phyloP scores from a whole-genome alignment of 2,888 invertebrate species.

The Formica aserva region DNA sequence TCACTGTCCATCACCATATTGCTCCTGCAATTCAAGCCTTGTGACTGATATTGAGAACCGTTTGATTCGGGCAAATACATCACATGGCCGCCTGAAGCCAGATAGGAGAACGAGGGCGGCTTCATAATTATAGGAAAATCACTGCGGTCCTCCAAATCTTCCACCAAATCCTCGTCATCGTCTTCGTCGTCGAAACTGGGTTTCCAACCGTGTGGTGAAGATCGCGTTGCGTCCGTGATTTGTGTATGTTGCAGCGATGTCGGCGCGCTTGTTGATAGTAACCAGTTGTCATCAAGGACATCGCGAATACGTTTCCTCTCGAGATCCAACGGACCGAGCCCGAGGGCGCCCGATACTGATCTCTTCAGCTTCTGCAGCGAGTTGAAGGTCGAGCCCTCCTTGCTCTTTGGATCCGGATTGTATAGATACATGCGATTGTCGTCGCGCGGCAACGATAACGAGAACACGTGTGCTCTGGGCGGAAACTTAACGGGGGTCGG shows the following conservation, averaged over 20 bases:
- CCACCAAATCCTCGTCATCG: constrained; percentile 55
- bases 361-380: constrained; percentile 91
- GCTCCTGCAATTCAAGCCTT: constrained; percentile 71
- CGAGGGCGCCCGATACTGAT: constrained; percentile 89
- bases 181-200: constrained; percentile 44
- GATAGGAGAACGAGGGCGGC: constrained; percentile 87
- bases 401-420: constrained; percentile 85
- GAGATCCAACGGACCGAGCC: constrained; percentile 86
- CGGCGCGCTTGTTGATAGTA: constrained; percentile 92
- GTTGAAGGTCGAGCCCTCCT: constrained; percentile 87
- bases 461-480: constrained; percentile 89
- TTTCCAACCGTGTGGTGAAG: constrained; percentile 62
- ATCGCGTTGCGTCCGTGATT: constrained; percentile 73
- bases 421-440: constrained; percentile 83
- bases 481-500: constrained; percentile 84
- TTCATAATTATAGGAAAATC: constrained; percentile 81
- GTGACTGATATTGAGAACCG: constrained; percentile 74
- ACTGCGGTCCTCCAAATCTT: constrained; percentile 65
- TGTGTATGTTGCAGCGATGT: constrained; percentile 90
- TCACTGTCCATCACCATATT: constrained; percentile 34
- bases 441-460: constrained; percentile 91
- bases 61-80: constrained; percentile 91
- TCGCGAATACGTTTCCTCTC: constrained; percentile 86
- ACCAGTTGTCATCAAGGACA: constrained; percentile 90
- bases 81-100: constrained; percentile 90